A percentile compares a stretch with the other conserved stretches of the same genome.
These are phyloP conservation scores for Plagiodera versicolora DNA, from an alignment of 2,888 invertebrate species.

Conservation along the genomic window DNA sequence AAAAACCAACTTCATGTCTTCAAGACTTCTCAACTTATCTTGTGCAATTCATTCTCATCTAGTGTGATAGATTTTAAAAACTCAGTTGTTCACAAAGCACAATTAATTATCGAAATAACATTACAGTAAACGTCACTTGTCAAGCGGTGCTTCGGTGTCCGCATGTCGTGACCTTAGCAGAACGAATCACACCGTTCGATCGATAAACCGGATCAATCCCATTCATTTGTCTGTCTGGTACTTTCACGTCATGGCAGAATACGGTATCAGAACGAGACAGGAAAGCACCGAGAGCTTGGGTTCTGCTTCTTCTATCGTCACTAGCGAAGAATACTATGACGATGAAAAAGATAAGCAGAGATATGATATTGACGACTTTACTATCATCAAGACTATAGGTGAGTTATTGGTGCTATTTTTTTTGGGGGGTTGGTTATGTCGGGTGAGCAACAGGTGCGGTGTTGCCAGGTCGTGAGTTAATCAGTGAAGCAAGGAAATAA, in stretches of 20 bases:
- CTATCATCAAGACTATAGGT: slow-evolving; percentile 88
- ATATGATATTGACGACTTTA: slow-evolving; percentile 72
- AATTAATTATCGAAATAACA: neutral
- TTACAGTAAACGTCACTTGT: neutral
- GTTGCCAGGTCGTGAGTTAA: no score
- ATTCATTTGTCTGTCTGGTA: slow-evolving; percentile 16
- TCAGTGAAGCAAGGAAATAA: no score
- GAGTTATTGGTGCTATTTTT: slow-evolving; percentile 50
- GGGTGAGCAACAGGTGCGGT: no score
- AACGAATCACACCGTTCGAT: neutral
- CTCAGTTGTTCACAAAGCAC: no score
- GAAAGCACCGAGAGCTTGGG: slow-evolving; percentile 53
- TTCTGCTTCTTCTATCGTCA: slow-evolving; percentile 50
- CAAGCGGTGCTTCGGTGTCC: neutral
- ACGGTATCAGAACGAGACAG: slow-evolving; percentile 47
- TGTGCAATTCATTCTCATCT: no score
- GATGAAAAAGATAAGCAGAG: slow-evolving; percentile 58
- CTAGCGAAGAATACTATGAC: slow-evolving; percentile 61
- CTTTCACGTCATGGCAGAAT: slow-evolving; percentile 40
- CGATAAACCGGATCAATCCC: neutral
- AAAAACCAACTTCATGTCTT: no score
- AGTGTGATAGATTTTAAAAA: no score
- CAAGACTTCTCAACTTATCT: no score
- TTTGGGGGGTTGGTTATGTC: no score
- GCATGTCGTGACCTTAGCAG: neutral